Percentiles rank a stretch among this genome's conserved stretches.
These are phyloP conservation scores for Myzus persicae DNA, from an alignment of 1,140 invertebrate species.

Conservation along the genomic window DNA sequence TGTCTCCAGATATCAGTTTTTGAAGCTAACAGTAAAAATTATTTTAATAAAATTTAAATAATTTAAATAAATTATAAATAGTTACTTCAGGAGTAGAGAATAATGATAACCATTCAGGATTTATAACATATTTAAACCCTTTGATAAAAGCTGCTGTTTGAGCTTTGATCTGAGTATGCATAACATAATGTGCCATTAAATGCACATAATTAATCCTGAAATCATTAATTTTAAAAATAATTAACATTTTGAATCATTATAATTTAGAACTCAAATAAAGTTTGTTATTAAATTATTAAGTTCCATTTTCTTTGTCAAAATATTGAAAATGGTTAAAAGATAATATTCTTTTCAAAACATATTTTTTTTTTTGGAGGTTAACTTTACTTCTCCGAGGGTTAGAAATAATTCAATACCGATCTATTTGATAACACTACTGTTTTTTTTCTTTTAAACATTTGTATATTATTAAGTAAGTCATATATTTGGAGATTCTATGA, in stretches of 20 bases:
- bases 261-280: neutral
- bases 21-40: conserved; percentile 72
- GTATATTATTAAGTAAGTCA: neutral
- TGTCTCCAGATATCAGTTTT: conserved; percentile 89
- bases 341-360: too few relatives aligned
- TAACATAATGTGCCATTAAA: conserved; percentile 97
- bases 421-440: too few relatives aligned
- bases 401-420: too few relatives aligned
- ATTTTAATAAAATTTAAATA: conserved; percentile 30
- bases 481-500: too few relatives aligned
- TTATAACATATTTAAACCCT: conserved; percentile 95
- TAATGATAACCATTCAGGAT: conserved; percentile 91
- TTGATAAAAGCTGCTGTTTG: conserved; percentile 96
- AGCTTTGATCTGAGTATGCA: conserved; percentile 96
- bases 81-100: conserved; percentile 95
- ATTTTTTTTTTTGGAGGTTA: too few relatives aligned
- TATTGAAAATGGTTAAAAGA: neutral
- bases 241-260: conserved; percentile 60
- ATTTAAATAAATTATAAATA: neutral
- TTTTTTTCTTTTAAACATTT: too few relatives aligned
- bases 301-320: neutral
- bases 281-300: neutral
- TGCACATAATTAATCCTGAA: conserved; percentile 95
- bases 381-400: too few relatives aligned
- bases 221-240: neutral